Evolutionary conservation across 2,888 invertebrate species (phyloP).

Genomic region (Oscheius sp.): DNA sequence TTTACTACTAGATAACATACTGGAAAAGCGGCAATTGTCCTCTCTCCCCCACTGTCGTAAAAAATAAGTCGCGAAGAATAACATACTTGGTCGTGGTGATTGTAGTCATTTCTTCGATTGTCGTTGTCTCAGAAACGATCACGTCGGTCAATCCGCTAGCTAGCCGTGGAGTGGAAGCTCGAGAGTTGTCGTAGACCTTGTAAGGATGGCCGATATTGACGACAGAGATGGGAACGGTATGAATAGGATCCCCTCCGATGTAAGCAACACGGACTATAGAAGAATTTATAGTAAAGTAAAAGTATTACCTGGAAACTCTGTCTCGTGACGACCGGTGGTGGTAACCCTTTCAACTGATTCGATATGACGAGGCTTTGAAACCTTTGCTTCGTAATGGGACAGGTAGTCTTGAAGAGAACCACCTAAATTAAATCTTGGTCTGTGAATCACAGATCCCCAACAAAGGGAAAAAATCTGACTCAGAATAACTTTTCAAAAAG

Average conservation of each 20-base stretch:
- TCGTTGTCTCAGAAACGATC: constrained; percentile 39
- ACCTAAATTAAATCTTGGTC: not conserved
- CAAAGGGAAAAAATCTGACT: not conserved
- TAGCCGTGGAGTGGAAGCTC: constrained; percentile 23
- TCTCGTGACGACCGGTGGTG: constrained; percentile 40
- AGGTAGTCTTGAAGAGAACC: constrained; percentile 29
- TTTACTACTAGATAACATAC: constrained; percentile 17
- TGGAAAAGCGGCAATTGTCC: not conserved
- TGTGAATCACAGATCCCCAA: not conserved
- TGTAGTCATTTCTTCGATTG: constrained; percentile 44
- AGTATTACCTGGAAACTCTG: constrained; percentile 51
- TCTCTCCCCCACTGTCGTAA: not conserved
- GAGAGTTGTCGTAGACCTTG: constrained; percentile 17
- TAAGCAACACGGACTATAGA: constrained; percentile 31
- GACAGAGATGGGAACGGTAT: constrained; percentile 22
- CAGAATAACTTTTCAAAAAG: not conserved
- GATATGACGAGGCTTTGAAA: constrained; percentile 24
- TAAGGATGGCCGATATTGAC: constrained; percentile 15
- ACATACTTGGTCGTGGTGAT: constrained; percentile 40
- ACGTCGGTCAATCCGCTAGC: constrained; percentile 31
- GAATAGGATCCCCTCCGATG: constrained; percentile 21
- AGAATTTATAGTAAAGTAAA: not conserved
- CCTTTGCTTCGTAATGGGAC: constrained; percentile 11
- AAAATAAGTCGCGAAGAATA: constrained; percentile 21
- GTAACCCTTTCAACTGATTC: constrained; percentile 38